A percentile compares a stretch with the other conserved stretches of the same genome.
These are phyloP conservation scores for Rhabdomys pumilio DNA, from an alignment of 2,797 vertebrate species.

Conservation along the genomic window DNA sequence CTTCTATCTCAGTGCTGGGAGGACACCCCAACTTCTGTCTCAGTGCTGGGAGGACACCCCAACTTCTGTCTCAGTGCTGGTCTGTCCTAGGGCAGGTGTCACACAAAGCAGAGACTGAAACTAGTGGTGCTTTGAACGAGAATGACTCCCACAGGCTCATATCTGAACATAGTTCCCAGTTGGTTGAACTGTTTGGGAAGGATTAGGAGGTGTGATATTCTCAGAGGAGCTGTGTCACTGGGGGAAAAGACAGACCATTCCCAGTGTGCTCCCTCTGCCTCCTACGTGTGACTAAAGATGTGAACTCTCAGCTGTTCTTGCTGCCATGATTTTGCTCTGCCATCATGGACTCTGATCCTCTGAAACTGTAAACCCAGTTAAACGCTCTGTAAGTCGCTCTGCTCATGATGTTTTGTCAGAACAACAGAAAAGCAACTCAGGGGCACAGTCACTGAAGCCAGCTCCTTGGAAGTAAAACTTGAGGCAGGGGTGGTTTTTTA, in stretches of 20 bases:
- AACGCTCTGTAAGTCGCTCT: neutral
- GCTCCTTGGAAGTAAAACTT: constrained; percentile 26
- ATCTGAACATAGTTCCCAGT: neutral
- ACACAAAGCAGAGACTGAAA: neutral
- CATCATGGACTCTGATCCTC: neutral
- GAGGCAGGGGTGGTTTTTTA: neutral
- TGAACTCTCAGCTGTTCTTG: neutral
- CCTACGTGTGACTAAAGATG: neutral
- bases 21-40: neutral
- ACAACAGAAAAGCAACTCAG: neutral
- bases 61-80: neutral
- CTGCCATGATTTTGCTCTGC: neutral
- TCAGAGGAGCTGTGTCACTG: neutral
- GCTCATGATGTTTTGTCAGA: too few species aligned
- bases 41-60: neutral
- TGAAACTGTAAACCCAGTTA: neutral
- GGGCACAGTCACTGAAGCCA: neutral
- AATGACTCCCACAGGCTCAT: too few species aligned
- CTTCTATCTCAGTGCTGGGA: neutral
- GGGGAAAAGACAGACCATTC: neutral
- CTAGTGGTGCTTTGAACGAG: neutral
- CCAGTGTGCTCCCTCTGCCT: neutral
- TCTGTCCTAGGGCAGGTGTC: neutral
- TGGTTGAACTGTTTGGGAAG: neutral
- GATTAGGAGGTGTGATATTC: neutral